These are phyloP conservation scores for Chamaea fasciata DNA, from an alignment of 2,113 vertebrate species.

Conservation along the genomic window DNA sequence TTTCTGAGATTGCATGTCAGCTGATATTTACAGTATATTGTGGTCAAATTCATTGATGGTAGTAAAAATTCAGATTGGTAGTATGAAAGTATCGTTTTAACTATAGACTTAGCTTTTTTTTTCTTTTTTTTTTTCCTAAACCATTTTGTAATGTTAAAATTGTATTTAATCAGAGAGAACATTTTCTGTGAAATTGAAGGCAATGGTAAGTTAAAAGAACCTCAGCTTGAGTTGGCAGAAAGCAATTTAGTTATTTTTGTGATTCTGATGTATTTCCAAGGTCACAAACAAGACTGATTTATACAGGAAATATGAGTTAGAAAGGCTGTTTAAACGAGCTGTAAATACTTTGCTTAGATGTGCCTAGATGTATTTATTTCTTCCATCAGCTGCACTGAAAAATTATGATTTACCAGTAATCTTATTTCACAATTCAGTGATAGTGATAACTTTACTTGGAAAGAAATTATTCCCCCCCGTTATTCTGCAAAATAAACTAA, in stretches of 20 bases:
- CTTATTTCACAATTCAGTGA: conserved; percentile 3
- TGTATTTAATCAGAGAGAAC: not conserved
- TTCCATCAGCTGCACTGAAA: conserved; percentile 8
- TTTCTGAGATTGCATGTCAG: not conserved
- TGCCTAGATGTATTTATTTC: conserved; percentile 47
- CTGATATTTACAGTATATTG: not conserved
- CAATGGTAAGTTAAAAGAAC: conserved; percentile 7
- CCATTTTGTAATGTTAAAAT: not conserved
- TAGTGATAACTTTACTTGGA: conserved; percentile 3
- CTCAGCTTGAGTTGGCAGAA: not conserved
- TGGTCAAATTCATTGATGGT: not conserved
- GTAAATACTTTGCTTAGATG: conserved; percentile 22
- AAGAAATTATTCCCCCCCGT: not conserved
- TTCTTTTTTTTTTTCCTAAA: not conserved
- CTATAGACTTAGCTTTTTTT: not conserved
- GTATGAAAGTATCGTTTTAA: not conserved
- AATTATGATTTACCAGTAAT: conserved; percentile 25
- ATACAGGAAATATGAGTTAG: not conserved
- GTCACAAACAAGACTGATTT: conserved; percentile 49
- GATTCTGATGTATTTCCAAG: not conserved
- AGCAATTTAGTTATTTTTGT: conserved; percentile 39
- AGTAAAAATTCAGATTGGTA: not conserved
- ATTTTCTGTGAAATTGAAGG: conserved; percentile 20
- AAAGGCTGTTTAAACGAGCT: conserved; percentile 7
- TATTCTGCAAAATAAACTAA: conserved; percentile 10